Percentiles rank a stretch among this genome's conserved stretches.
Conservation (phyloP, 2,113 vertebrate species). For the Psephotus haematonotus region DNA sequence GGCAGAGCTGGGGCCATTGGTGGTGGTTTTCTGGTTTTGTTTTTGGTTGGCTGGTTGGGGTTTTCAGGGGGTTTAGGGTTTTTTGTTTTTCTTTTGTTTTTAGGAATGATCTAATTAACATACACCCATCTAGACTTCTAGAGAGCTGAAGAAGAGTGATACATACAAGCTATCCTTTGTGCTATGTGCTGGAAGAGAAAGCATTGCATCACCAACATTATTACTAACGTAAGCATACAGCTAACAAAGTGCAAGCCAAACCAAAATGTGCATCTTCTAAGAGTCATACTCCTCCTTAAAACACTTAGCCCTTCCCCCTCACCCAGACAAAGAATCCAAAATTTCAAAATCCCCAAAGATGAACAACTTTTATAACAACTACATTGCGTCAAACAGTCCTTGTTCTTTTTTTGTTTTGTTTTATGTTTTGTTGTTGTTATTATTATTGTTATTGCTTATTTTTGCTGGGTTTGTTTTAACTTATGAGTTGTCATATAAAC, state of each 20-base stretch:
- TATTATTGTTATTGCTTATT: background rate
- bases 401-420: background rate
- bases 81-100: background rate
- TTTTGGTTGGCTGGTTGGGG: background rate
- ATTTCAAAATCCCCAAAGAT: background rate
- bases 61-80: background rate
- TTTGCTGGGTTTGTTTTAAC: background rate
- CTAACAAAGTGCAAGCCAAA: background rate
- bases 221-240: background rate
- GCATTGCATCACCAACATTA: background rate
- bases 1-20: too few relatives aligned
- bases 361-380: background rate
- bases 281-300: background rate
- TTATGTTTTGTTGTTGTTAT: background rate
- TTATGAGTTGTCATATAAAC: background rate
- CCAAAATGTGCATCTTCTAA: background rate
- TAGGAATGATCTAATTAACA: background rate
- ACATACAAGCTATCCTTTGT: background rate
- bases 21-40: background rate
- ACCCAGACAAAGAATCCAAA: background rate
- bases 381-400: background rate
- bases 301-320: background rate
- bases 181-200: background rate
- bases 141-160: background rate
- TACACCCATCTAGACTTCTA: background rate